These are phyloP conservation scores for Nomia melanderi DNA, from an alignment of 1,140 invertebrate species.

Conservation along the genomic window DNA sequence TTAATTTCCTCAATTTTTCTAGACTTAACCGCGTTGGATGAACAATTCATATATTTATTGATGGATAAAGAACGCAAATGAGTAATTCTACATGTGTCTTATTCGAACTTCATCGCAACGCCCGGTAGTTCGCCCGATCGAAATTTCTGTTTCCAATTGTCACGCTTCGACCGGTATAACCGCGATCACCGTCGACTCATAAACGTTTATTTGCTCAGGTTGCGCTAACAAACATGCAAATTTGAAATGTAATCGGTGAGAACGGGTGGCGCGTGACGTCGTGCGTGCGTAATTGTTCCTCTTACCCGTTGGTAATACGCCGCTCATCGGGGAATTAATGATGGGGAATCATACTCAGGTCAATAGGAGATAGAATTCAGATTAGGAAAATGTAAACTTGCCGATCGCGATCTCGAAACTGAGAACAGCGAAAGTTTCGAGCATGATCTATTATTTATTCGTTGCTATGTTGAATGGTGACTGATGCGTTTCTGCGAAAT, in stretches of 20 bases:
- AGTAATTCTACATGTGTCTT: no score
- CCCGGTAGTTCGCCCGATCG: not conserved
- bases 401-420: not conserved
- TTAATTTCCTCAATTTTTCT: no score
- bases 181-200: not conserved
- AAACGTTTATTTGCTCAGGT: not conserved
- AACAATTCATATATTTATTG: no score
- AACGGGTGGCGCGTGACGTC: not conserved
- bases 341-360: not conserved
- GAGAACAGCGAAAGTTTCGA: not conserved
- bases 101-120: no score
- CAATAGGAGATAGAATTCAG: not conserved
- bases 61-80: no score
- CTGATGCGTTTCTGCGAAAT: not conserved
- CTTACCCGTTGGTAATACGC: not conserved
- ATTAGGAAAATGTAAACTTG: not conserved
- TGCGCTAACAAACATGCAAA: not conserved
- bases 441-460: no score
- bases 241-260: not conserved
- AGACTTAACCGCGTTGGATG: no score
- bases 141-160: not conserved
- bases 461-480: no score
- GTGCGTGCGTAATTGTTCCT: slow-evolving; percentile 1
- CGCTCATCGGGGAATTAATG: not conserved
- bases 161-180: not conserved